Base-by-base conservation (phyloP, 1,140 invertebrate species). In the Ylistrum balloti region DNA sequence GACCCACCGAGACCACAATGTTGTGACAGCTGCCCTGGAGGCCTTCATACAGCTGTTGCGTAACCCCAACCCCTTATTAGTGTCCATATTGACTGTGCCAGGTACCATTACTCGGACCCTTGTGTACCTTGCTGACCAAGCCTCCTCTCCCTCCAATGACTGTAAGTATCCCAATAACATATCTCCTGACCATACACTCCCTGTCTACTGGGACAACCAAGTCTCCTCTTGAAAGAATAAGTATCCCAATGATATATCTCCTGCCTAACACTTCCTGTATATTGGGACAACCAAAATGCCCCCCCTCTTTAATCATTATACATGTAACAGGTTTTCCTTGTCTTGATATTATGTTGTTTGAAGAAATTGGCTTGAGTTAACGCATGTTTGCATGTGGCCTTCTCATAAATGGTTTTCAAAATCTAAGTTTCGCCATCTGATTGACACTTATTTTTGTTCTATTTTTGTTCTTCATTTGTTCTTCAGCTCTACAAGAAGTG, bases 21-120 rank as follows among this genome's bases (percentile, higher is more conserved):
- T 98, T n/a, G 97, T 98, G 88, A 98, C 98, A 92, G 97, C 98
- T 11, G 97, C 98, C 32, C 96, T 99, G 92, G 98, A 99, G 96
- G 98, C 98, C 34, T 96, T 99, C 20, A 97, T 97, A 87, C 97
- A 98, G 90, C 94, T 99, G 5, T 95, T 99, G 0, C 97, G 97
- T 88, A 97, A 97, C 90, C 97, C 97, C 15, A 97, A 97, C 32
- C 96, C 97, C n/a, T 95, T 97, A 13, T 96, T 98, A 11, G 95
- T 97, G 34, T 92, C 95, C 17, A 96, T 97, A 34, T 95, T 99
- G 15, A 93, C 97, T 32, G 96, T 97, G 90, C 94, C 97, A 90
- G 94, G 97, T 94, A 97, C 97, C 86, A 97, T 97, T 93, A 96
- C 91, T 89, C 90, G 91, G 33, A 93, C 95, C 33, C 92, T 90